Evolutionary conservation across 92 coral and sea anemone genomes (phyloP).

Genomic region (Parazoanthus atlanticus): DNA sequence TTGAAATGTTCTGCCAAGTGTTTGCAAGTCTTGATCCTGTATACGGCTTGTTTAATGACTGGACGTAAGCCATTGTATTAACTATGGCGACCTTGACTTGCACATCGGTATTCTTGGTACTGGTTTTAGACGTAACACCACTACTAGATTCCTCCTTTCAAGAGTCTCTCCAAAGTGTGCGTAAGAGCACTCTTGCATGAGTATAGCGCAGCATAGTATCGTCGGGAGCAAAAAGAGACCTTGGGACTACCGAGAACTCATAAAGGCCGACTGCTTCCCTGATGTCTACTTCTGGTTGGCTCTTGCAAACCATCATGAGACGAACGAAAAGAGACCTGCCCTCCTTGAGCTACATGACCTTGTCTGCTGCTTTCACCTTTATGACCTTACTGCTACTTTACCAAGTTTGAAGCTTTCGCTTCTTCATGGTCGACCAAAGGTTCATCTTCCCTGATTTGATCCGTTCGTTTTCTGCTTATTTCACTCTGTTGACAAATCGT

Average conservation of each 20-base stretch:
- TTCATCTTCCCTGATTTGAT: slow-evolving; percentile 51
- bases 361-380: slow-evolving; percentile 46
- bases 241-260: slow-evolving; percentile 59
- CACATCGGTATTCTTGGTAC: too few relatives aligned
- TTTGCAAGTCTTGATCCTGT: slow-evolving; percentile 27
- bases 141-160: too few relatives aligned
- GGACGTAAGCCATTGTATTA: slow-evolving; percentile 58
- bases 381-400: slow-evolving; percentile 52
- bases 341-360: slow-evolving; percentile 49
- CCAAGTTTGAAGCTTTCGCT: slow-evolving; percentile 61
- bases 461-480: slow-evolving; percentile 23
- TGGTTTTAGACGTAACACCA: too few relatives aligned
- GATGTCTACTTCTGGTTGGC: slow-evolving; percentile 61
- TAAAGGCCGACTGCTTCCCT: slow-evolving; percentile 54
- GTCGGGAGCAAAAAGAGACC: slow-evolving; percentile 61
- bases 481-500: neutral
- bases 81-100: neutral
- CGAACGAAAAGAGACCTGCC: slow-evolving; percentile 34
- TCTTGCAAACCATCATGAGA: slow-evolving; percentile 60
- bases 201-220: slow-evolving; percentile 65
- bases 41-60: slow-evolving; percentile 48
- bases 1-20: slow-evolving; percentile 41
- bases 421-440: slow-evolving; percentile 55
- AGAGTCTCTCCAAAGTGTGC: slow-evolving; percentile 47
- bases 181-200: slow-evolving; percentile 58